Evolutionary conservation across 1,140 invertebrate species (phyloP).

Genomic region (Phenacoccus solenopsis): DNA sequence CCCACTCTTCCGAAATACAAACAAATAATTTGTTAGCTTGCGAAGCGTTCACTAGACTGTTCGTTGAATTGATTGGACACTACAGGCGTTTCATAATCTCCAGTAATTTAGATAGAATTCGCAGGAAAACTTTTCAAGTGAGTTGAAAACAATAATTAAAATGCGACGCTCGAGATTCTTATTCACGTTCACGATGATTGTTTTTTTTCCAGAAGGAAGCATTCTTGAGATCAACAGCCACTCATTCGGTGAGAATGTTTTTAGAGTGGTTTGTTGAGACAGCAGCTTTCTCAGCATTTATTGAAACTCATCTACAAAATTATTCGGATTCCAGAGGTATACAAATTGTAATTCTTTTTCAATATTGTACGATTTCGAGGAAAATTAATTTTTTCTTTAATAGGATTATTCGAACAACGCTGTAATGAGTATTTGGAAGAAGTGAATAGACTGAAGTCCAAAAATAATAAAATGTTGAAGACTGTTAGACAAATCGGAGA

Average conservation of each 20-base stretch:
- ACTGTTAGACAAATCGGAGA: neutral
- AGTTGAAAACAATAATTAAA: no score
- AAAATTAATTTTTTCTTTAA: neutral
- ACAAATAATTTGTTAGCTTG: constrained; percentile 47
- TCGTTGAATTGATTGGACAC: constrained; percentile 49
- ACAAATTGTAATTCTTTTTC: neutral
- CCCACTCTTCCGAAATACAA: constrained; percentile 33
- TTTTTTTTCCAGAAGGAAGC: constrained; percentile 42
- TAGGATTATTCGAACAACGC: neutral
- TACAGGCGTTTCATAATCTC: constrained; percentile 40
- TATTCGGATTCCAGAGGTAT: neutral
- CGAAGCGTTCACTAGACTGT: constrained; percentile 52
- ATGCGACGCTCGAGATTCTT: neutral
- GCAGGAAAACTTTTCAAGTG: constrained; percentile 42
- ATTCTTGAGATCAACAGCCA: constrained; percentile 44
- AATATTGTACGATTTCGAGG: neutral
- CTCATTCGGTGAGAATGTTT: constrained; percentile 51
- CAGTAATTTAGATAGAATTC: constrained; percentile 32
- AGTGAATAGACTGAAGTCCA: neutral
- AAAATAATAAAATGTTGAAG: neutral
- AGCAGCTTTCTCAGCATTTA: constrained; percentile 52
- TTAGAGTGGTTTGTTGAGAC: constrained; percentile 74
- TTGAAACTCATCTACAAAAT: constrained; percentile 23
- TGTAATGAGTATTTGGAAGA: neutral
- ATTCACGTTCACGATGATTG: constrained; percentile 7